Evolutionary conservation across 1,140 invertebrate species (phyloP), one percentile per base, ranked within the genome.

Genomic region (Drosophila melanogaster): DNA sequence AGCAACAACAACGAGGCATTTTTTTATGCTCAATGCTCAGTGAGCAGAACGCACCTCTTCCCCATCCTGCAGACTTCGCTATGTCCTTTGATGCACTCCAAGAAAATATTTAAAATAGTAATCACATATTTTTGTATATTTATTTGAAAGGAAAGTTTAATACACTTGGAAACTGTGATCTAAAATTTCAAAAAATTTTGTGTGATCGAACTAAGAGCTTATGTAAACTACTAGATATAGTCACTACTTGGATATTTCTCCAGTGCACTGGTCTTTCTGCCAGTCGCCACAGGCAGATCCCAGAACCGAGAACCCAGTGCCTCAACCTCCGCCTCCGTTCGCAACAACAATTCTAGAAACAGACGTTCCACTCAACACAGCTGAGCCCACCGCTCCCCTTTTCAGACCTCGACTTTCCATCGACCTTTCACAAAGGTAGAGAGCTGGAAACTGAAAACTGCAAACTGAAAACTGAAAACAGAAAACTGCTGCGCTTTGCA

Each of bases 301-400:
- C 17, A 40, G 53, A 58, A 41, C 33, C 33, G 49, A 46, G 41
- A 37, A 38, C 37, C 41, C 41, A 11, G 14, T 6, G 24, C 65
- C 65, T 53, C 38, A 66, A 12, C 41, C 71, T 66, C 57, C 43
- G 41, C 41, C 41, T 62, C 43, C 57, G 47, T 47, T 53, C n/a
- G 62, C 70, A 83, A 78, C 81, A 87, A 86, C 72, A 73, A 60
- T 80, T 87, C 79, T 62, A 86, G 84, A 83, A 86, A 86, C 83
- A 86, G 83, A 86, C 83, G 83, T 86, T 86, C 83, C 83, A 87
- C 83, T 86, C 83, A 77, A 77, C 75, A 75, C 83, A 86, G 76
- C 79, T 86, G 83, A 83, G 83, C 59, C 49, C 81, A 50, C 55
- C 50, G 46, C 50, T 40, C 37, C 38, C 50, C 50, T 26, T 46